Evolutionary conservation across 2,113 vertebrate genomes (phyloP).

Genomic region (Rhynchomys soricoides): DNA sequence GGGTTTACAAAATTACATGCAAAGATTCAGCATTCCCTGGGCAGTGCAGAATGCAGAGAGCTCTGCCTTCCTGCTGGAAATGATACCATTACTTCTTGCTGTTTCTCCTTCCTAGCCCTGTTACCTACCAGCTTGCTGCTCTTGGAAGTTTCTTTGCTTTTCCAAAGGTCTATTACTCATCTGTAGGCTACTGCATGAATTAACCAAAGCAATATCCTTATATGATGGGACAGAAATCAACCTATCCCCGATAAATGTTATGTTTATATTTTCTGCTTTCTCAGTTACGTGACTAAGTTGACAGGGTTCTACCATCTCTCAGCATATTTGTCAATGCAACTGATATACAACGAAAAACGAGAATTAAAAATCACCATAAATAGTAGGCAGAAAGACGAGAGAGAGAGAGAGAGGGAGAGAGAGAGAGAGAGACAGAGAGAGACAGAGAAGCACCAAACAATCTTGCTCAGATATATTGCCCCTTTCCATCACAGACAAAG

Average conservation of each 20-base stretch:
- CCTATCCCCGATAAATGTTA: background rate
- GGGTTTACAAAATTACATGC: background rate
- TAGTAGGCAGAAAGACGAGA: background rate
- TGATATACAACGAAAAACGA: conserved; percentile 14
- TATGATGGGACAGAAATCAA: background rate
- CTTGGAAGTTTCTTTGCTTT: background rate
- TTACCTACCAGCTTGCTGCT: background rate
- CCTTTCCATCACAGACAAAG: conserved; percentile 60
- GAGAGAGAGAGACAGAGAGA: conserved; percentile 60
- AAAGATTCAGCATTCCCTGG: background rate
- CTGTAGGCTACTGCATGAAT: background rate
- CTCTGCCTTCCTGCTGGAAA: background rate
- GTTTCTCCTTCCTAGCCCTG: background rate
- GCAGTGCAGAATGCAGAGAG: rapidly evolving
- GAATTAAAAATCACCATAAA: background rate
- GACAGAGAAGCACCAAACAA: conserved; percentile 47
- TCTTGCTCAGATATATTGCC: background rate
- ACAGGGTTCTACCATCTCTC: conserved; percentile 62
- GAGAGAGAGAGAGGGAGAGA: conserved; percentile 49
- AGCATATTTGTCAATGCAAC: conserved; percentile 10
- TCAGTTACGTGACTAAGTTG: conserved; percentile 59
- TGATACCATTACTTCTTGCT: background rate
- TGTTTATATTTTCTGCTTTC: conserved; percentile 75
- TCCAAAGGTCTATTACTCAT: background rate
- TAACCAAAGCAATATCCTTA: background rate